Base-by-base conservation (phyloP, 2,797 vertebrate species). In the Brachyrhaphis roseni region DNA sequence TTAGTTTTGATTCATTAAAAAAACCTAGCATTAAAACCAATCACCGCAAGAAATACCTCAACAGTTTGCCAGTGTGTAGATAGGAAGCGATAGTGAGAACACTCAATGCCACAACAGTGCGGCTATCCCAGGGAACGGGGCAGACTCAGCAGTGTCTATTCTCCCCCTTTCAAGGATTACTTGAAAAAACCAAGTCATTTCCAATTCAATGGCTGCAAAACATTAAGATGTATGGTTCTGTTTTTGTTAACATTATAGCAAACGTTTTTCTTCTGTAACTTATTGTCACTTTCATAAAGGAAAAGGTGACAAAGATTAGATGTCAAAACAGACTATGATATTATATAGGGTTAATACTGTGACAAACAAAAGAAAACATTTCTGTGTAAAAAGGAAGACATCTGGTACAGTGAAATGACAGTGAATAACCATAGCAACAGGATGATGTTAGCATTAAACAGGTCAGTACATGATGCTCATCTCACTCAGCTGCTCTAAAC, bases 151-250 rank as follows among this genome's bases (percentile, higher is more conserved):
- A 97, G 98, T 99, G 98, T 98, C 98, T 99, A 99, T 98, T 98
- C 95, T 99, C 98, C 98, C 98, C 97, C 95, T 98, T 98, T 98
- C 98, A 98, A 99, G 98, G 98, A 97, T 99, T 98, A 99, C 98
- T 99, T 99, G 97, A 99, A 99, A 99, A 99, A 99, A 98, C 97
- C 98, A 99, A 99, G 98, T 99, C 98, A 99, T 98, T 98, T 99
- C 98, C 97, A 99, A 99, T 99, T 99, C 98, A 98, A 97, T 97
- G 98, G 98, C 98, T 99, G 98, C 96, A 99, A 99, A 97, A 99
- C 98, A 99, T 99, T 98, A 97, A 99, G 98, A 99, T 87, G 98
- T 97, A 97, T 93, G 95, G 93, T 95, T 93, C 94, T 89, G 93
- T 93, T 93, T 95, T 93, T 91, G 94, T 94, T 95, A 95, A 98